A percentile compares a stretch with the other conserved stretches of the same genome.
Evolutionary conservation across 2,888 invertebrate genomes (phyloP).

Genomic region (Eulithis testata): DNA sequence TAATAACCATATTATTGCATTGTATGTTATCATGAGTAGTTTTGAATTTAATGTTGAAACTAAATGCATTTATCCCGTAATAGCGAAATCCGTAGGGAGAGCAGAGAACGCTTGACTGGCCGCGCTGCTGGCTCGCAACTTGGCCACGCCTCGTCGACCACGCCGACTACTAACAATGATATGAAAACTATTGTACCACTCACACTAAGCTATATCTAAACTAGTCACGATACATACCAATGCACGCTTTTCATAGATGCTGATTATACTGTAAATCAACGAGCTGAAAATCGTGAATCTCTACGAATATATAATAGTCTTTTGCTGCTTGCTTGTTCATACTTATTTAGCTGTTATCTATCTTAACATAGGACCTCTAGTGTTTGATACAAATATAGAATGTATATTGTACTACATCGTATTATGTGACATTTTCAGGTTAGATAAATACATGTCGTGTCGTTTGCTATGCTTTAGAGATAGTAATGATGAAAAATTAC

Average conservation of each 20-base stretch:
- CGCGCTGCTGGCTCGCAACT: slow-evolving; percentile 51
- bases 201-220: slow-evolving; percentile 52
- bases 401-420: slow-evolving; percentile 18
- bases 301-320: slow-evolving; percentile 34
- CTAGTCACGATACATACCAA: slow-evolving; percentile 51
- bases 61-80: slow-evolving; percentile 48
- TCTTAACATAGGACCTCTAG: slow-evolving; percentile 16
- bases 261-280: slow-evolving; percentile 48
- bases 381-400: slow-evolving; percentile 18
- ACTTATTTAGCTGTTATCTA: slow-evolving; percentile 8
- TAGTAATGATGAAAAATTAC: slow-evolving; percentile 37
- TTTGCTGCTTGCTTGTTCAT: slow-evolving; percentile 8
- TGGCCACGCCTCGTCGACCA: slow-evolving; percentile 63
- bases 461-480: slow-evolving; percentile 35
- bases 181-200: slow-evolving; percentile 61
- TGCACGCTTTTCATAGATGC: slow-evolving; percentile 46
- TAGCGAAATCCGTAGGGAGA: slow-evolving; percentile 57
- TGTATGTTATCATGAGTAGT: background rate
- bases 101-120: slow-evolving; percentile 61
- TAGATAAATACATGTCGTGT: slow-evolving; percentile 43
- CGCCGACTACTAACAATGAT: slow-evolving; percentile 54
- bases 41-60: slow-evolving; percentile 30
- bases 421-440: slow-evolving; percentile 45
- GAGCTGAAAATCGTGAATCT: slow-evolving; percentile 46
- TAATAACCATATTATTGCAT: background rate